Conservation (phyloP, 2,888 invertebrate species). For the Catocala sponsa region DNA sequence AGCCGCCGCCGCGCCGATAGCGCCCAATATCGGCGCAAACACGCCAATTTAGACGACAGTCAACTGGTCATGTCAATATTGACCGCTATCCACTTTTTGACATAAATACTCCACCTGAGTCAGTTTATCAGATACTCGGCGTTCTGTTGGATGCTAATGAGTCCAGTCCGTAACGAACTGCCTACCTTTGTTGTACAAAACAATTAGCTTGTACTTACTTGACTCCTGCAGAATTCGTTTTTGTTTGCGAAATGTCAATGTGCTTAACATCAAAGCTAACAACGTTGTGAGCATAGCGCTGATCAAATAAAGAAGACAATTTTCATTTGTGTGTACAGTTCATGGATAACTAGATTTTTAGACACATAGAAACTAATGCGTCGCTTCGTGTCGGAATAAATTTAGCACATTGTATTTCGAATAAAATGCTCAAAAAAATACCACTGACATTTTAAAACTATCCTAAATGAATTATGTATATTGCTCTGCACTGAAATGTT, state of each 20-base stretch:
- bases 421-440: too few relatives aligned
- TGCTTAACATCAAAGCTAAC: conserved; percentile 13
- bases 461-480: neutral
- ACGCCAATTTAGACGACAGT: conserved; percentile 73
- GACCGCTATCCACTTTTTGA: conserved; percentile 66
- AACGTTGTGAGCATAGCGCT: conserved; percentile 5
- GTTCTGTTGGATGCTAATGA: conserved; percentile 23
- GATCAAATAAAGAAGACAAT: neutral
- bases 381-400: neutral
- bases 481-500: neutral
- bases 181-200: conserved; percentile 24
- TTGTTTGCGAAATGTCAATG: conserved; percentile 20
- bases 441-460: neutral
- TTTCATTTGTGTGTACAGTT: conserved; percentile 1
- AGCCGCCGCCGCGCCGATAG: conserved; percentile 61
- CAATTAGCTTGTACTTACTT: conserved; percentile 21
- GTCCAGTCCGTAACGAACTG: conserved; percentile 32
- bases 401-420: neutral
- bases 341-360: conserved; percentile 3
- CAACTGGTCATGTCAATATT: conserved; percentile 64
- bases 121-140: conserved; percentile 7
- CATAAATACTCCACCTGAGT: conserved; percentile 41
- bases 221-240: conserved; percentile 19
- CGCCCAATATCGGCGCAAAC: conserved; percentile 72
- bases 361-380: too few relatives aligned